These are phyloP conservation scores for Chloroceryle aenea DNA, from an alignment of 2,113 vertebrate genomes.

Conservation along the genomic window DNA sequence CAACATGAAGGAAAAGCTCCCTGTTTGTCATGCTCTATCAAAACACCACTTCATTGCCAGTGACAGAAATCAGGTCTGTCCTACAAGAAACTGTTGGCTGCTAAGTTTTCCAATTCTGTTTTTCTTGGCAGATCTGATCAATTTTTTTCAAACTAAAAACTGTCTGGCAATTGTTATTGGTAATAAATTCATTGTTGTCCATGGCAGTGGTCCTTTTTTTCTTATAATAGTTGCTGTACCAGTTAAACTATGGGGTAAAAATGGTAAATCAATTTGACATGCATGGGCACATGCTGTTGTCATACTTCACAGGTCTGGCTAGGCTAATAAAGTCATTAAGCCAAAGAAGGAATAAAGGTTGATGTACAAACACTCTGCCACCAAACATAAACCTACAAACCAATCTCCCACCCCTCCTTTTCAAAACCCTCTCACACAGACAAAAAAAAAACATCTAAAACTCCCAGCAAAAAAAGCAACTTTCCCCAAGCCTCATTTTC, in stretches of 20 bases:
- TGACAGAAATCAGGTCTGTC: not conserved
- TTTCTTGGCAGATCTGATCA: not conserved
- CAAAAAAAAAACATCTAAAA: not conserved
- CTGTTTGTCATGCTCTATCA: not conserved
- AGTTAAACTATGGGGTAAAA: not conserved
- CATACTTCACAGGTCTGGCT: not conserved
- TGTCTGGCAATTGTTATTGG: not conserved
- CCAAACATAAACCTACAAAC: not conserved
- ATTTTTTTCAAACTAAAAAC: not conserved
- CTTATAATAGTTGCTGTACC: not conserved
- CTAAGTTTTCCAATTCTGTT: not conserved
- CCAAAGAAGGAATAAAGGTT: not conserved
- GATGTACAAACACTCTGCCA: not conserved
- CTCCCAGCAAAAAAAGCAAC: fast-evolving
- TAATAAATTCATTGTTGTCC: not conserved
- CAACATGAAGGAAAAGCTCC: not conserved
- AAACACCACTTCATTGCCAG: not conserved
- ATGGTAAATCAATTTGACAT: not conserved
- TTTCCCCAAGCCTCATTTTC: not conserved
- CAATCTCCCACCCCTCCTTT: fast-evolving
- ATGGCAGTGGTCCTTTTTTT: not conserved
- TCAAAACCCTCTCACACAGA: not conserved
- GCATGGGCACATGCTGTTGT: not conserved
- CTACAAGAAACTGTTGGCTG: not conserved
- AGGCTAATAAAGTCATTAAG: not conserved